These are phyloP conservation scores for Danaus chrysippus DNA, from an alignment of 2,888 invertebrate species.

Conservation along the genomic window DNA sequence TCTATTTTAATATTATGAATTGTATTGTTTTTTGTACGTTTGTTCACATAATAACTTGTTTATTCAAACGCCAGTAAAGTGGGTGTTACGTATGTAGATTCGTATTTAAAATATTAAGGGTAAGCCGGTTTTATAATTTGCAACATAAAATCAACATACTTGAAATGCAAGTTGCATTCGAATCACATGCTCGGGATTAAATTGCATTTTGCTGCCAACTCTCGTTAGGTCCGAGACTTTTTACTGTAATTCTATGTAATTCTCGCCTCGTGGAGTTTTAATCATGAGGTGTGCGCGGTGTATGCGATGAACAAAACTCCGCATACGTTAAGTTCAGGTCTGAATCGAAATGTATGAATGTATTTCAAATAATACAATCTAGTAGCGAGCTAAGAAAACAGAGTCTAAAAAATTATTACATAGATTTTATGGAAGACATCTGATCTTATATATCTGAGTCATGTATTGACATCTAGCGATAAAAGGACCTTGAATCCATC, in stretches of 20 bases:
- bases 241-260: conserved; percentile 13
- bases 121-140: conserved; percentile 1
- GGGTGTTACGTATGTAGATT: not conserved
- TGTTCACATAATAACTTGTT: too few species aligned
- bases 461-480: conserved; percentile 20
- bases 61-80: too few species aligned
- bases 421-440: conserved; percentile 21
- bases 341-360: not conserved
- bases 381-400: not conserved
- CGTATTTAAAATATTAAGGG: not conserved
- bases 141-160: conserved; percentile 11
- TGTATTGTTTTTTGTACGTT: not conserved
- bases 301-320: not conserved
- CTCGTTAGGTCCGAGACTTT: conserved; percentile 15
- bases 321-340: not conserved
- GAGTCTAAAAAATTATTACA: not conserved
- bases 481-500: conserved; percentile 35
- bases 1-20: not conserved
- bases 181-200: conserved; percentile 8
- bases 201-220: conserved; percentile 16
- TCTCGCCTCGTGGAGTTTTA: conserved; percentile 11
- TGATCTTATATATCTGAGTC: conserved; percentile 26
- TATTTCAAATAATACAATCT: not conserved
- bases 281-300: conserved; percentile 3
- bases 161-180: conserved; percentile 10